These are phyloP conservation scores for Ambastaia sidthimunki DNA, from an alignment of 2,797 vertebrate genomes.

Conservation along the genomic window DNA sequence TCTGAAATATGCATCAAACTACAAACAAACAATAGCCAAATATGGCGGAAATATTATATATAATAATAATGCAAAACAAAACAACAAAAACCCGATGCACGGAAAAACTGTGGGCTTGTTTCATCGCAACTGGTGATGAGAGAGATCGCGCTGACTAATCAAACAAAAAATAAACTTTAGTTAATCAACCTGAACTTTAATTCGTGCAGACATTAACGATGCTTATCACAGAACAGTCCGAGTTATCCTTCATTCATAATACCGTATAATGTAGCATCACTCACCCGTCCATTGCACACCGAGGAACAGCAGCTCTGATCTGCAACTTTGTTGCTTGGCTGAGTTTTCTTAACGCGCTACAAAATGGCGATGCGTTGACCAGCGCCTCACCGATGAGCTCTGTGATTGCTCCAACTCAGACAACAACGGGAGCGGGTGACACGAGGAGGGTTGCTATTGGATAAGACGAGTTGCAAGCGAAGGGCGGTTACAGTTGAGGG, in stretches of 20 bases:
- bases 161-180: neutral
- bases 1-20: too few relatives aligned
- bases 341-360: conserved; percentile 67
- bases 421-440: conserved; percentile 46
- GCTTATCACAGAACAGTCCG: neutral
- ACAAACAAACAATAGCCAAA: neutral
- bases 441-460: conserved; percentile 55
- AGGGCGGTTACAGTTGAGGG: conserved; percentile 50
- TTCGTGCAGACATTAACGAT: neutral
- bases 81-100: neutral
- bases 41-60: too few relatives aligned
- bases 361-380: conserved; percentile 66
- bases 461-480: conserved; percentile 52
- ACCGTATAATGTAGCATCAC: conserved; percentile 67
- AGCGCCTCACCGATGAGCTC: conserved; percentile 50
- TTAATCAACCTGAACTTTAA: neutral
- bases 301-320: conserved; percentile 85
- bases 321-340: conserved; percentile 62
- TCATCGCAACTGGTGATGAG: neutral
- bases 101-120: neutral
- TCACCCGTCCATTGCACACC: conserved; percentile 99
- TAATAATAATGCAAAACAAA: neutral
- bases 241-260: neutral
- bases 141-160: neutral
- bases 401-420: conserved; percentile 47